phyloP scores from a whole-genome alignment of 2,113 vertebrate genomes.

The Kobus ellipsiprymnus region DNA sequence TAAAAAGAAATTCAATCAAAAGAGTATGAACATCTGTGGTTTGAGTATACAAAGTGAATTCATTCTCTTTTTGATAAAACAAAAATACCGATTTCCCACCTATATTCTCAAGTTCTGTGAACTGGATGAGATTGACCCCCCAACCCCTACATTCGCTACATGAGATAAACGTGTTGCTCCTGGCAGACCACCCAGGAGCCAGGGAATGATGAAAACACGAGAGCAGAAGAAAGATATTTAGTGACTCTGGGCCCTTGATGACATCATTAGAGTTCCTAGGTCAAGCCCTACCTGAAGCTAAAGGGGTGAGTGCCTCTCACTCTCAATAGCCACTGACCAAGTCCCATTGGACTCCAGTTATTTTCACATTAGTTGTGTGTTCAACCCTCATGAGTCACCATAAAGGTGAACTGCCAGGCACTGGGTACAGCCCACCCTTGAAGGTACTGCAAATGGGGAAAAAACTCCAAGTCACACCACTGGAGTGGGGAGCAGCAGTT shows the following conservation, averaged over 20 bases:
- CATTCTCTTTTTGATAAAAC: not conserved
- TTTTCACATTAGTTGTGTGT: not conserved
- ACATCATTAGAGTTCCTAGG: not conserved
- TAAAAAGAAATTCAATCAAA: slow-evolving; percentile 18
- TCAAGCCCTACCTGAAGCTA: slow-evolving; percentile 1
- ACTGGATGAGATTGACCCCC: not conserved
- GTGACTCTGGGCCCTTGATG: not conserved
- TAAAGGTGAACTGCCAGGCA: not conserved
- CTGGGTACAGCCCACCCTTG: not conserved
- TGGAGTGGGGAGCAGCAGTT: not conserved
- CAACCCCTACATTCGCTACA: not conserved
- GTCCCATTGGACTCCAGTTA: not conserved
- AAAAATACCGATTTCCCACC: not conserved
- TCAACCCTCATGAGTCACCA: not conserved
- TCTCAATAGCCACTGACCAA: not conserved
- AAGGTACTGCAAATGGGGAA: not conserved
- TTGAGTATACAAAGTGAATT: slow-evolving; percentile 19
- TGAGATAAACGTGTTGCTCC: not conserved
- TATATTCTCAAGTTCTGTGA: not conserved
- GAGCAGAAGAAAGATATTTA: not conserved
- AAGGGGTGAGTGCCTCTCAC: not conserved
- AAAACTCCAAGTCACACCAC: not conserved
- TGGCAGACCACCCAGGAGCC: not conserved
- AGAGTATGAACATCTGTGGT: not conserved
- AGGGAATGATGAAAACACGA: not conserved